Conservation (phyloP, 2,888 invertebrate species). For the Tipula confusa region DNA sequence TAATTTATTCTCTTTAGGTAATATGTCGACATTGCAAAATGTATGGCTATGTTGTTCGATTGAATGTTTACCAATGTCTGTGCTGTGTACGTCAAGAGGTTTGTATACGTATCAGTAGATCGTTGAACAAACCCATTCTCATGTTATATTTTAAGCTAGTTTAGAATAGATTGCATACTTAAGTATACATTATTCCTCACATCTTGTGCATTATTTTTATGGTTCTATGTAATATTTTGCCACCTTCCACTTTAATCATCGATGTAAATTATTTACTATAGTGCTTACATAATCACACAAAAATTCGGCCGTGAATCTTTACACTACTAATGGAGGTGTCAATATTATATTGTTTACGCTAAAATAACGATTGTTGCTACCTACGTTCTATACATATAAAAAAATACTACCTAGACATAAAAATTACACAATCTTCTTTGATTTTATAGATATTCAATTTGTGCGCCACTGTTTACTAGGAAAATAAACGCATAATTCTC, state of each 20-base stretch:
- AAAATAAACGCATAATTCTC: not conserved
- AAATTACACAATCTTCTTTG: not conserved
- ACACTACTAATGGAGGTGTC: not conserved
- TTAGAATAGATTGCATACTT: not conserved
- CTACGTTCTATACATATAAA: not conserved
- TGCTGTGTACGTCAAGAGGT: not conserved
- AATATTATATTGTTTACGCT: not conserved
- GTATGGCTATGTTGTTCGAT: not conserved
- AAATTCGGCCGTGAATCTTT: not conserved
- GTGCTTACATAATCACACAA: not conserved
- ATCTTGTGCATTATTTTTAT: not conserved
- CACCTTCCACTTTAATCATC: not conserved
- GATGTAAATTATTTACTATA: not conserved
- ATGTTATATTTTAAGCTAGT: not conserved
- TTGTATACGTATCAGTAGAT: not conserved
- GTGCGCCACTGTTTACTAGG: not conserved
- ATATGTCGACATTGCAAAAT: not conserved
- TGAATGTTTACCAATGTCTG: not conserved
- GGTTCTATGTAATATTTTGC: not conserved
- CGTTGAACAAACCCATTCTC: not conserved
- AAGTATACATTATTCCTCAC: not conserved
- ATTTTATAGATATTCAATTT: not conserved
- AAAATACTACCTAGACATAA: not conserved
- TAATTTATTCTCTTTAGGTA: not conserved
- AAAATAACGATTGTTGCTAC: not conserved